These are phyloP conservation scores for Phataginus tricuspis DNA, from an alignment of 2,797 vertebrate species.

Conservation along the genomic window DNA sequence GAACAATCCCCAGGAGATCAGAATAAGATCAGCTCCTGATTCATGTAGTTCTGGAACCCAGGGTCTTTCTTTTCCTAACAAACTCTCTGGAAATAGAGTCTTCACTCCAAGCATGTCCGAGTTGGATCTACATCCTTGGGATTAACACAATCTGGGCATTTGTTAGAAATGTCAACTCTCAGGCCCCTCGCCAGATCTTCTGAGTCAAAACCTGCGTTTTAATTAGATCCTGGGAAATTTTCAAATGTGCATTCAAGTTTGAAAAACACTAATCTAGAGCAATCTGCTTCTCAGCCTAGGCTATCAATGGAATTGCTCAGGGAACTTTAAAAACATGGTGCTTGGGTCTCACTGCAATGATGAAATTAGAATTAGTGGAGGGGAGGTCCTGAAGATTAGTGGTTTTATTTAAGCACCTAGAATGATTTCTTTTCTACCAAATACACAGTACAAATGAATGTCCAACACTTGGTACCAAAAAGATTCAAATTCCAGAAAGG, in stretches of 20 bases:
- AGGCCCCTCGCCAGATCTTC: neutral
- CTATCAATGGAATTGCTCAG: neutral
- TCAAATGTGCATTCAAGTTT: neutral
- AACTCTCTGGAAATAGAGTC: neutral
- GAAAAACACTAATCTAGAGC: neutral
- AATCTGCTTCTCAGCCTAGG: neutral
- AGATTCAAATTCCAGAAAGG: neutral
- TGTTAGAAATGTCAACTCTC: neutral
- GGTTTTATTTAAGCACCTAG: neutral
- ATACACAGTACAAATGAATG: neutral
- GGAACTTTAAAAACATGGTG: neutral
- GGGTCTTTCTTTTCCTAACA: neutral
- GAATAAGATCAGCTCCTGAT: neutral
- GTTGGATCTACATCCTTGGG: rapidly evolving
- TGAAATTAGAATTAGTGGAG: neutral
- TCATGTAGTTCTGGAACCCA: neutral
- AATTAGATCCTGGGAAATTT: neutral
- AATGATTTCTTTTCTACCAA: neutral
- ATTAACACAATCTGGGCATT: rapidly evolving
- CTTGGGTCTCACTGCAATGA: neutral
- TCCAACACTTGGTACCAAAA: neutral
- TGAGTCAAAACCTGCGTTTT: neutral
- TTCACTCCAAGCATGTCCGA: neutral
- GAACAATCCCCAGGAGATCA: neutral
- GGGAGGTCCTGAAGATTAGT: neutral